phyloP scores from a whole-genome alignment of 2,113 vertebrate species.

The Passer domesticus region DNA sequence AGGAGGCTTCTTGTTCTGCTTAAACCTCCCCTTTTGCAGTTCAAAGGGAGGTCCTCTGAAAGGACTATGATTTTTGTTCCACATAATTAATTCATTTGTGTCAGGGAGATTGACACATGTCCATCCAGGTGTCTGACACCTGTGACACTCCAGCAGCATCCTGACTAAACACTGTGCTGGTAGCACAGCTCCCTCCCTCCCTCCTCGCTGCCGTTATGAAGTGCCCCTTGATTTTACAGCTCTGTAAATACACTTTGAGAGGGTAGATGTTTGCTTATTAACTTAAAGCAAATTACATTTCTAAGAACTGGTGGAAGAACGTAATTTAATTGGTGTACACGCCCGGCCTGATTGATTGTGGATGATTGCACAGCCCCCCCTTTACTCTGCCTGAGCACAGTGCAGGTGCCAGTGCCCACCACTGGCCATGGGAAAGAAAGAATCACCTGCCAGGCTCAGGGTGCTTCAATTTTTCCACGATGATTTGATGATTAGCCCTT shows the following conservation, averaged over 20 bases:
- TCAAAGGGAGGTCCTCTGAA: not conserved
- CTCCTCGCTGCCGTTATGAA: not conserved
- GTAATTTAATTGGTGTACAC: not conserved
- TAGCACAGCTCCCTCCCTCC: not conserved
- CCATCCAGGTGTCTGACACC: rapidly evolving
- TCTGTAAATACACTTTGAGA: not conserved
- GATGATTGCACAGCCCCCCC: not conserved
- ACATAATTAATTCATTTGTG: not conserved
- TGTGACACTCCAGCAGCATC: not conserved
- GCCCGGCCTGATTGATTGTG: not conserved
- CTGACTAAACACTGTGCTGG: not conserved
- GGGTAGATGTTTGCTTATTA: conserved; percentile 13
- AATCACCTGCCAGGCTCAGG: not conserved
- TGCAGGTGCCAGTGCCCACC: not conserved
- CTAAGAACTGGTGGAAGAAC: not conserved
- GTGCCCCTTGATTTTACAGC: not conserved
- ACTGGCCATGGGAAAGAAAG: not conserved
- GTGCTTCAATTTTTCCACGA: not conserved
- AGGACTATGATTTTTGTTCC: not conserved
- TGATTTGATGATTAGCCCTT: not conserved
- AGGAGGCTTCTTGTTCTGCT: not conserved
- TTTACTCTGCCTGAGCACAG: not conserved
- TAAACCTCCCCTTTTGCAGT: not conserved
- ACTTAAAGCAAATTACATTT: conserved; percentile 33
- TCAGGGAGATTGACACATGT: rapidly evolving